Evolutionary conservation across 2,797 vertebrate species (phyloP).

Genomic region (Pangasius djambal): DNA sequence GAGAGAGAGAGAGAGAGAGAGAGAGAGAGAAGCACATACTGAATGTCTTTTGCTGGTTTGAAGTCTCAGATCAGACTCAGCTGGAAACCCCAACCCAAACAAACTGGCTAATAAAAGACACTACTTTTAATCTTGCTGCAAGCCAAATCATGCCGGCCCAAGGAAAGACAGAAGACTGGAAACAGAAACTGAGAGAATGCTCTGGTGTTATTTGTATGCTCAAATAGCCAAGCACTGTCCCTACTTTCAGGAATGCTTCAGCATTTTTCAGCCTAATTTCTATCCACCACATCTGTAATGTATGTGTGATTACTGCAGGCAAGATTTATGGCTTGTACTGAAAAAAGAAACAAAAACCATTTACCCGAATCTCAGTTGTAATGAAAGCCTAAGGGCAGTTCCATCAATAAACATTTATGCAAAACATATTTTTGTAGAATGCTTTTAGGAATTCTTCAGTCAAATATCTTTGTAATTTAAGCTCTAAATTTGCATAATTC

Average conservation of each 20-base stretch:
- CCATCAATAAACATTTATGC: not conserved
- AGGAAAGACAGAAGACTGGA: not conserved
- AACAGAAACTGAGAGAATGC: not conserved
- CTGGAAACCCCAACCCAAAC: not conserved
- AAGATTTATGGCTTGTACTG: not conserved
- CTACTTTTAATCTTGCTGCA: not conserved
- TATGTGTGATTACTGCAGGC: not conserved
- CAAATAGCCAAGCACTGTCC: not conserved
- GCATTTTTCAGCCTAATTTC: not conserved
- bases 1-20: not conserved
- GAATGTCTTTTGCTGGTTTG: not conserved
- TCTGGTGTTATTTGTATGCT: not conserved
- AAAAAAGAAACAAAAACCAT: not conserved
- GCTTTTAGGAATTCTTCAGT: not conserved
- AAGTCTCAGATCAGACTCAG: constrained; percentile 5
- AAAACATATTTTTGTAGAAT: not conserved
- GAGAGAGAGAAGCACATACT: not conserved
- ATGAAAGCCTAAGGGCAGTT: not conserved
- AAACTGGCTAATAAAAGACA: not conserved
- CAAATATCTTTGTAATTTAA: not conserved
- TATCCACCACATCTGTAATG: not conserved
- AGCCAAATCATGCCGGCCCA: not conserved
- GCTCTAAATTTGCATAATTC: constrained; percentile 19
- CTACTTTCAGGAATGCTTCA: not conserved
- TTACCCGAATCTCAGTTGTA: not conserved